Percentiles rank a stretch among this genome's conserved stretches.
Evolutionary conservation across 2,888 invertebrate genomes (phyloP).

Genomic region (Geotrupes spiniger): DNA sequence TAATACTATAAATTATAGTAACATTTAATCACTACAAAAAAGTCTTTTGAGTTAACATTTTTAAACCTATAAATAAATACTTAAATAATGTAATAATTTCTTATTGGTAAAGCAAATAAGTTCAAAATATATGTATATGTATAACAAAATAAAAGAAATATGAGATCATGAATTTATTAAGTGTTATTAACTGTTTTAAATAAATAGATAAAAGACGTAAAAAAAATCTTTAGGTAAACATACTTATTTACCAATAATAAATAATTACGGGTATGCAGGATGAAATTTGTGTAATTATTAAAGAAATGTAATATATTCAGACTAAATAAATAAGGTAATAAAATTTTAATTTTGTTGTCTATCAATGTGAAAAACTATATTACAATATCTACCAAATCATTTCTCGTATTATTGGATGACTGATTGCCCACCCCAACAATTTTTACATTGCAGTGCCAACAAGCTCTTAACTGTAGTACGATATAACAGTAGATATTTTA

Average conservation of each 20-base stretch:
- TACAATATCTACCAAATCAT: no score
- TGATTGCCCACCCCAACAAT: no score
- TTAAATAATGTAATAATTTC: conserved; percentile 12
- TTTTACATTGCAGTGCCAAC: no score
- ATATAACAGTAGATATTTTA: no score
- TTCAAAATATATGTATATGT: neutral
- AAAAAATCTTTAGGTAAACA: neutral
- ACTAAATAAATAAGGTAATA: no score
- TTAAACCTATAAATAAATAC: conserved; percentile 20
- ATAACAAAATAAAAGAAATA: neutral
- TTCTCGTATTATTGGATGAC: no score
- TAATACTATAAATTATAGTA: conserved; percentile 17
- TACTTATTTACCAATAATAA: conserved; percentile 12
- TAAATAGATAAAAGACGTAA: neutral
- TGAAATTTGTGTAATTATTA: no score
- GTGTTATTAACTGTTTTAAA: neutral
- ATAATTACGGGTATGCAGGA: conserved; percentile 1
- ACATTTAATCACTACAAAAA: conserved; percentile 29
- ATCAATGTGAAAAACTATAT: no score
- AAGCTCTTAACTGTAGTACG: no score
- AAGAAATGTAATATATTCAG: no score
- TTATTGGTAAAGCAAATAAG: conserved; percentile 22
- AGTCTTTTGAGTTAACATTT: conserved; percentile 28
- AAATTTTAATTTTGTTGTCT: no score
- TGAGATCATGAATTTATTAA: neutral